These are phyloP conservation scores for Brachionichthys hirsutus DNA, from an alignment of 2,113 vertebrate species.

Conservation along the genomic window DNA sequence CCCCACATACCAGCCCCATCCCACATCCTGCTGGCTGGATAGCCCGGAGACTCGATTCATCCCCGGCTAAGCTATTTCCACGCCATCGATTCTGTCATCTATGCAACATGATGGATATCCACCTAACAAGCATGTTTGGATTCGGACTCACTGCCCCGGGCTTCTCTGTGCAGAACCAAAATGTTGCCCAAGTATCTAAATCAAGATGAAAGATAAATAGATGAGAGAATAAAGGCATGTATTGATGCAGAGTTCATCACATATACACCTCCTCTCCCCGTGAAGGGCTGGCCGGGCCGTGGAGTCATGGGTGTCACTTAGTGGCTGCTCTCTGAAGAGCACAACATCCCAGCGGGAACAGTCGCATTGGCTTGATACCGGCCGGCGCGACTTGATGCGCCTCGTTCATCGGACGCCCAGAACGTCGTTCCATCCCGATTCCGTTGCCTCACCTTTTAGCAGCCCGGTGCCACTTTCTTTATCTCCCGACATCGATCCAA, in stretches of 20 bases:
- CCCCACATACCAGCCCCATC: conserved; percentile 79
- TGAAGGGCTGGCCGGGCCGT: neutral
- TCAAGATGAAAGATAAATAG: conserved; percentile 36
- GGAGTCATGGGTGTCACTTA: neutral
- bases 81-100: conserved; percentile 83
- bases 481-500: conserved; percentile 70
- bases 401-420: conserved; percentile 15
- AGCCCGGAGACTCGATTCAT: conserved; percentile 81
- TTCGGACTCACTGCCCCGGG: conserved; percentile 48
- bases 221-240: conserved; percentile 28
- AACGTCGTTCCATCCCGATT: conserved; percentile 66
- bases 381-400: conserved; percentile 17
- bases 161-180: conserved; percentile 42
- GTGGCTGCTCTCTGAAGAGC: too few species aligned
- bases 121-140: conserved; percentile 71
- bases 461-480: conserved; percentile 66
- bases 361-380: conserved; percentile 2
- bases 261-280: neutral
- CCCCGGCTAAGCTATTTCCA: conserved; percentile 81
- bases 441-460: conserved; percentile 59
- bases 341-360: too few species aligned
- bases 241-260: conserved; percentile 20
- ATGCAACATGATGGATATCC: conserved; percentile 80
- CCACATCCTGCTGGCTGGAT: conserved; percentile 74
- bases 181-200: conserved; percentile 35